Conservation (phyloP, 2,113 vertebrate species). For the Periophthalmus modestus region DNA sequence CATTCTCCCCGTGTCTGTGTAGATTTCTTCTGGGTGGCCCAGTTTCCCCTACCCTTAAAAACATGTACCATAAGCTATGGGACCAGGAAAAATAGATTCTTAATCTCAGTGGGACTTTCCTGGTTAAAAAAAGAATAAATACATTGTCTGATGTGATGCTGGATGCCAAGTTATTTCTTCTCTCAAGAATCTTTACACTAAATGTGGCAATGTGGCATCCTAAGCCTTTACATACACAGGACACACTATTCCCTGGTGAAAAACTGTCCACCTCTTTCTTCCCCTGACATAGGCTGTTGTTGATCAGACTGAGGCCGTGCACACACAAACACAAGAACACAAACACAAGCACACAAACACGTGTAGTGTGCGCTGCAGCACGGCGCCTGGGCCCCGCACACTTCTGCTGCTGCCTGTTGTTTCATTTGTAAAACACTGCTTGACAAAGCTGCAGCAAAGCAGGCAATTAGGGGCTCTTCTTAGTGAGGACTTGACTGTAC, state of each 20-base stretch:
- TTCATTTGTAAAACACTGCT: conserved; percentile 79
- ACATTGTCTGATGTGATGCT: too few species aligned
- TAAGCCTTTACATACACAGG: not conserved
- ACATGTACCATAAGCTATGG: too few species aligned
- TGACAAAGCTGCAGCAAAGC: conserved; percentile 67
- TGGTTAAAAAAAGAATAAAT: too few species aligned
- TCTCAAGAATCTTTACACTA: too few species aligned
- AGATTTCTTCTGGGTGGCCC: too few species aligned
- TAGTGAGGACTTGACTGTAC: conserved; percentile 77
- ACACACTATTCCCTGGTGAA: conserved; percentile 31
- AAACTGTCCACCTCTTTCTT: conserved; percentile 42
- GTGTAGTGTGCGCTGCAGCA: conserved; percentile 18
- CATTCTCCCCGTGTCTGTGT: too few species aligned
- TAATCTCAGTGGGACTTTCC: too few species aligned
- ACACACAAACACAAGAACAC: conserved; percentile 50
- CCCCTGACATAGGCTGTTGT: conserved; percentile 52
- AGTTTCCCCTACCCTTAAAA: too few species aligned
- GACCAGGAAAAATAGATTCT: too few species aligned
- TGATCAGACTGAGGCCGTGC: conserved; percentile 41
- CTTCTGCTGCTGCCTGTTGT: conserved; percentile 47
- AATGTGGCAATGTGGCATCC: not conserved
- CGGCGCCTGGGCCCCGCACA: conserved; percentile 30
- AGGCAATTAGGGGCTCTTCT: conserved; percentile 80
- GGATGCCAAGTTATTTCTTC: too few species aligned
- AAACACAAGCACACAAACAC: conserved; percentile 36